phyloP scores from a whole-genome alignment of 2,797 vertebrate species.

The Heteromormyrus szaboi region DNA sequence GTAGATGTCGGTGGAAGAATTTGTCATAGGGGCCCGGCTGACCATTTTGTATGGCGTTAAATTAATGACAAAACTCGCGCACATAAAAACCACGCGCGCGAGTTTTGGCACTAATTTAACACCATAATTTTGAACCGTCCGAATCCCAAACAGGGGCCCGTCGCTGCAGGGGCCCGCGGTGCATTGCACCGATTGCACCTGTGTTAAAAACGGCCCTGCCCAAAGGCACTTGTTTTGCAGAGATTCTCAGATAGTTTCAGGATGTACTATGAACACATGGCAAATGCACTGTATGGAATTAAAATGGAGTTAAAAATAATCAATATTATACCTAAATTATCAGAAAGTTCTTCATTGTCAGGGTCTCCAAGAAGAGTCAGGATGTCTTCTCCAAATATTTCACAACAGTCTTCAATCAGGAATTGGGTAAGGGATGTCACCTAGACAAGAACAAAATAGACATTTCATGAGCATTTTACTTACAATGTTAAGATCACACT shows the following conservation, averaged over 20 bases:
- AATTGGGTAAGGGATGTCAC: slow-evolving; percentile 66
- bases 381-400: slow-evolving; percentile 63
- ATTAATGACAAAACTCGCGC: too few species aligned
- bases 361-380: slow-evolving; percentile 36
- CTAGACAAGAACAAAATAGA: slow-evolving; percentile 39
- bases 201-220: not conserved
- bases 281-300: not conserved
- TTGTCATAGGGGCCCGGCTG: too few species aligned
- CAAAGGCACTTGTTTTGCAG: not conserved
- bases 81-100: too few species aligned
- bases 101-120: too few species aligned
- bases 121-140: too few species aligned
- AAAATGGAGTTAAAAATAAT: not conserved
- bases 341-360: slow-evolving; percentile 53
- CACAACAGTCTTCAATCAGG: slow-evolving; percentile 66
- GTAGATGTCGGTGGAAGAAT: too few species aligned
- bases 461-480: not conserved
- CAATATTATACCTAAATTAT: slow-evolving; percentile 59
- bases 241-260: not conserved
- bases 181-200: too few species aligned
- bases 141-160: too few species aligned
- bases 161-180: too few species aligned
- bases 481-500: not conserved
- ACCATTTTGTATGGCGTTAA: too few species aligned
- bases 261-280: not conserved